Evolutionary conservation across 2,888 invertebrate species (phyloP).

Genomic region (Cheilosia impressa): DNA sequence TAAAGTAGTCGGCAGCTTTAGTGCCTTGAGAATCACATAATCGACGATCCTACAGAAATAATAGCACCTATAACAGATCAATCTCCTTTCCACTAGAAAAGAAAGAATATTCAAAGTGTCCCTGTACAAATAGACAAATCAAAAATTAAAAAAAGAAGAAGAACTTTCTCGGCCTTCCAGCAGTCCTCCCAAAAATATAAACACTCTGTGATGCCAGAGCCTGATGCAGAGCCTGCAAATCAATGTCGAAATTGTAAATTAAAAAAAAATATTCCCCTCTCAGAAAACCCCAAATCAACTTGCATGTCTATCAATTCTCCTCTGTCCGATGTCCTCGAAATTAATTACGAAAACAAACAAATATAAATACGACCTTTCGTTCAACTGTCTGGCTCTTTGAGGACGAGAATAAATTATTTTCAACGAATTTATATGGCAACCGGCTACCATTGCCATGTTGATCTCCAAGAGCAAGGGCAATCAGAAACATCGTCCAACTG

Average conservation of each 20-base stretch:
- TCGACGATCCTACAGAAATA: no score
- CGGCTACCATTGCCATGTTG: background rate
- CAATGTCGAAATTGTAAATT: constrained; percentile 11
- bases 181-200: no score
- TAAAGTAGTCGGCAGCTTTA: no score
- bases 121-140: no score
- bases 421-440: constrained; percentile 3
- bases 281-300: constrained; percentile 27
- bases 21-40: no score
- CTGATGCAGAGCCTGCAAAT: background rate
- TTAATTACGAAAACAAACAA: constrained; percentile 69
- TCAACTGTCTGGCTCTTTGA: constrained; percentile 60
- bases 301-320: constrained; percentile 4
- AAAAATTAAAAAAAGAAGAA: no score
- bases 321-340: constrained; percentile 42
- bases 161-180: no score
- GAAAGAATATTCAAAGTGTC: no score
- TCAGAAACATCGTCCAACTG: constrained; percentile 56
- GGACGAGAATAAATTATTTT: constrained; percentile 61
- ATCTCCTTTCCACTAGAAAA: no score
- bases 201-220: background rate
- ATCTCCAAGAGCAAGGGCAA: constrained; percentile 50
- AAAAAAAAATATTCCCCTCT: constrained; percentile 10
- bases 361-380: constrained; percentile 64
- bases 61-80: no score